phyloP scores from a whole-genome alignment of 2,888 invertebrate species.

The Callosobruchus maculatus region DNA sequence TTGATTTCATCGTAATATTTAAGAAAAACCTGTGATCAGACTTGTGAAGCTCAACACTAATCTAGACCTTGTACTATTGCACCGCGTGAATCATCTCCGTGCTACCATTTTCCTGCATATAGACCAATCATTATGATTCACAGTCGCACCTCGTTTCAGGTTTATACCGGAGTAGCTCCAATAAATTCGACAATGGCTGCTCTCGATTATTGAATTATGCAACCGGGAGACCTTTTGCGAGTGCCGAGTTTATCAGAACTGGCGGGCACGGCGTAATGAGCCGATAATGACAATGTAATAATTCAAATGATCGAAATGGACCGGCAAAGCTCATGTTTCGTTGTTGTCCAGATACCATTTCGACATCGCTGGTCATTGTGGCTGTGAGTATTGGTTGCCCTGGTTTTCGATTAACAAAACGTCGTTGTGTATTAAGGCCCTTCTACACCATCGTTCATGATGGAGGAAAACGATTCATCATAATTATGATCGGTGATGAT shows the following conservation, averaged over 20 bases:
- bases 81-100: too few relatives aligned
- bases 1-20: too few relatives aligned
- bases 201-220: background rate
- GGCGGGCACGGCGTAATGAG: background rate
- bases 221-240: background rate
- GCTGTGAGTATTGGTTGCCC: background rate
- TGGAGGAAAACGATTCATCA: too few relatives aligned
- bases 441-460: too few relatives aligned
- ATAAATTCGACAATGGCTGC: background rate
- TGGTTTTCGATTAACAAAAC: background rate
- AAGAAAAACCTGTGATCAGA: too few relatives aligned
- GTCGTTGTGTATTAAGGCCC: too few relatives aligned
- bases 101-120: too few relatives aligned
- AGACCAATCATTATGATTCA: background rate
- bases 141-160: background rate
- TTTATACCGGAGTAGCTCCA: background rate
- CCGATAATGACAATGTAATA: background rate
- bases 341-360: background rate
- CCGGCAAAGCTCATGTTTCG: background rate
- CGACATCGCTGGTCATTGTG: background rate
- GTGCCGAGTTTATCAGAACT: background rate
- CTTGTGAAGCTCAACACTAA: too few relatives aligned
- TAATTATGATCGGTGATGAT: too few relatives aligned
- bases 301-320: background rate
- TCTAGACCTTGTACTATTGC: too few relatives aligned